phyloP scores from a whole-genome alignment of 2,797 vertebrate genomes.

The Lophotriccus pileatus region DNA sequence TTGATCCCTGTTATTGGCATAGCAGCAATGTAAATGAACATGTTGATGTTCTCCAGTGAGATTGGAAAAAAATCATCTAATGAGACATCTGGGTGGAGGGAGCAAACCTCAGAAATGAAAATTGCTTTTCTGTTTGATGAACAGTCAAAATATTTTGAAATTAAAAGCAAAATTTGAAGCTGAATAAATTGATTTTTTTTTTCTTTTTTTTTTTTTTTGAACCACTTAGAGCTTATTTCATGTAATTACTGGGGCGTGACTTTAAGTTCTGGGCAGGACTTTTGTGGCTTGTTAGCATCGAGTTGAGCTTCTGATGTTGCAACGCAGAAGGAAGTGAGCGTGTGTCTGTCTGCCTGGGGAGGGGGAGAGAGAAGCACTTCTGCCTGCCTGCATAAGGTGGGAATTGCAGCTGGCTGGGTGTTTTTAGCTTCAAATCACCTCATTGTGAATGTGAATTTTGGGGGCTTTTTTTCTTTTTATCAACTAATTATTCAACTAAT shows the following conservation, averaged over 20 bases:
- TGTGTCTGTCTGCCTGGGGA: neutral
- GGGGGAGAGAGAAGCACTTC: conserved; percentile 2
- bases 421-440: conserved; percentile 45
- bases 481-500: neutral
- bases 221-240: neutral
- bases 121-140: neutral
- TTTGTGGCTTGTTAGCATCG: neutral
- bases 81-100: neutral
- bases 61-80: neutral
- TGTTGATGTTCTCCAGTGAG: neutral
- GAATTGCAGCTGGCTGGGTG: conserved; percentile 56
- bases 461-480: neutral
- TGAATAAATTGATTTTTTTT: neutral
- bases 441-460: neutral
- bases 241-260: conserved; percentile 33
- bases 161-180: neutral
- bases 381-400: conserved; percentile 48
- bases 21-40: neutral
- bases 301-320: conserved; percentile 50
- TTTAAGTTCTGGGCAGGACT: conserved; percentile 25
- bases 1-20: neutral
- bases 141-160: neutral
- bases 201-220: neutral
- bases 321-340: conserved; percentile 44
- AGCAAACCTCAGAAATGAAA: neutral